These are phyloP conservation scores for Coelopa frigida DNA, from an alignment of 1,140 invertebrate species.

Conservation along the genomic window DNA sequence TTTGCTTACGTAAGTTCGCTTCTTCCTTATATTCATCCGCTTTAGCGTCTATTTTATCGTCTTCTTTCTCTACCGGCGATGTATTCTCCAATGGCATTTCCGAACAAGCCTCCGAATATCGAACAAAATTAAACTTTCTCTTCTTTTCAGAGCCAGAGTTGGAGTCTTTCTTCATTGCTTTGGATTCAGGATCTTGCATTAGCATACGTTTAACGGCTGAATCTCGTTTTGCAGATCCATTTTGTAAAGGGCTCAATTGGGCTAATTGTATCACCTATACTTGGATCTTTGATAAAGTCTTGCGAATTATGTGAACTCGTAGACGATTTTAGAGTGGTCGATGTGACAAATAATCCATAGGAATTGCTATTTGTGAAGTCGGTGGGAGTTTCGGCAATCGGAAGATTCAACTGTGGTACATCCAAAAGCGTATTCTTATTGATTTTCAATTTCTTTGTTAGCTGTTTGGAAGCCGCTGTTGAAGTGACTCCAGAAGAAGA, in stretches of 20 bases:
- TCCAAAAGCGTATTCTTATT: not conserved
- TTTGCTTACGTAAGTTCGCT: not conserved
- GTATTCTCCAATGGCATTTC: not conserved
- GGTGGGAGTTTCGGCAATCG: constrained; percentile 19
- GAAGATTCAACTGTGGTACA: not conserved
- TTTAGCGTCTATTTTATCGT: not conserved
- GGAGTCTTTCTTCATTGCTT: not conserved
- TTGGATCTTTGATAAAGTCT: constrained; percentile 6
- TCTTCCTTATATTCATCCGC: not conserved
- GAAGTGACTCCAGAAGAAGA: too few relatives aligned
- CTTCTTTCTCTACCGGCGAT: not conserved
- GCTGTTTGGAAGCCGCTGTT: not conserved
- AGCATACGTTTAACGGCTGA: constrained; percentile 18
- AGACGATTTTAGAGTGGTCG: constrained; percentile 18
- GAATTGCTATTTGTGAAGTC: constrained; percentile 19
- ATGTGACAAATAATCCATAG: constrained; percentile 24
- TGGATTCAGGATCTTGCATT: constrained; percentile 3
- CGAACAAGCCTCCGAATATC: constrained; percentile 17
- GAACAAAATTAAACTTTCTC: constrained; percentile 23
- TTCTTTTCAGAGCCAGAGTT: not conserved
- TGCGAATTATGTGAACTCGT: not conserved
- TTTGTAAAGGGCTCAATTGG: constrained; percentile 10
- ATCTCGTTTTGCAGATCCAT: not conserved
- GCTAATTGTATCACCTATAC: constrained; percentile 16
- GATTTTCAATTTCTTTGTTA: constrained; percentile 2